These are phyloP conservation scores for Spongilla lacustris DNA, from an alignment of 37 sponge, comb jelly and placozoan genomes.

Conservation along the genomic window DNA sequence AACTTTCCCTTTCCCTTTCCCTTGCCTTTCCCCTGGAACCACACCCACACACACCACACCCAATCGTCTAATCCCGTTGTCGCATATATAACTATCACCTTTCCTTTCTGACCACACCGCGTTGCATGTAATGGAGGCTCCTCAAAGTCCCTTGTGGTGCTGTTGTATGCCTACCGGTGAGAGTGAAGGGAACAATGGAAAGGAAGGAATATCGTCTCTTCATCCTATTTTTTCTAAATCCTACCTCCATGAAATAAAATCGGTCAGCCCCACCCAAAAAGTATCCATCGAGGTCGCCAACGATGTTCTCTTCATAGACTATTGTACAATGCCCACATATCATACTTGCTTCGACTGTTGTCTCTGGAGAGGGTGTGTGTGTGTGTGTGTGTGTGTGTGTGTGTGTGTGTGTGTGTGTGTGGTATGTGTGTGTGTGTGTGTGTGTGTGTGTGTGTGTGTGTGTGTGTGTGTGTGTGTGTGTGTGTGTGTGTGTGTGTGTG, in stretches of 20 bases:
- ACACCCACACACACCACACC: background rate
- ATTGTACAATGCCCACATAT: constrained; percentile 80
- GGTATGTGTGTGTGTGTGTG: too few species aligned
- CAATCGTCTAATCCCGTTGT: background rate
- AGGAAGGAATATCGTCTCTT: background rate
- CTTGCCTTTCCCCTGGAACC: constrained; percentile 52
- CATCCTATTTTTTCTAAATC: background rate
- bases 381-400: too few species aligned
- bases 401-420: too few species aligned
- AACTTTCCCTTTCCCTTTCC: constrained; percentile 67
- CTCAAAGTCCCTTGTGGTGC: constrained; percentile 35
- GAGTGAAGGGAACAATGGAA: background rate
- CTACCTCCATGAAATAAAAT: constrained; percentile 77
- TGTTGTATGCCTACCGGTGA: constrained; percentile 43
- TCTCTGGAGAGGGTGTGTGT: constrained; percentile 24
- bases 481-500: too few species aligned
- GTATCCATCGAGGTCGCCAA: constrained; percentile 47
- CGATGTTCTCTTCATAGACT: constrained; percentile 63
- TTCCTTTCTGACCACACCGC: constrained; percentile 26
- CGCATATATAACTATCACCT: constrained; percentile 17
- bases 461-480: too few species aligned
- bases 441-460: too few species aligned
- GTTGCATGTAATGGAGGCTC: constrained; percentile 58
- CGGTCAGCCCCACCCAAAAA: constrained; percentile 46
- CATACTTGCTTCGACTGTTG: constrained; percentile 44